These are phyloP conservation scores for Pavo muticus DNA, from an alignment of 2,113 vertebrate species.

Conservation along the genomic window DNA sequence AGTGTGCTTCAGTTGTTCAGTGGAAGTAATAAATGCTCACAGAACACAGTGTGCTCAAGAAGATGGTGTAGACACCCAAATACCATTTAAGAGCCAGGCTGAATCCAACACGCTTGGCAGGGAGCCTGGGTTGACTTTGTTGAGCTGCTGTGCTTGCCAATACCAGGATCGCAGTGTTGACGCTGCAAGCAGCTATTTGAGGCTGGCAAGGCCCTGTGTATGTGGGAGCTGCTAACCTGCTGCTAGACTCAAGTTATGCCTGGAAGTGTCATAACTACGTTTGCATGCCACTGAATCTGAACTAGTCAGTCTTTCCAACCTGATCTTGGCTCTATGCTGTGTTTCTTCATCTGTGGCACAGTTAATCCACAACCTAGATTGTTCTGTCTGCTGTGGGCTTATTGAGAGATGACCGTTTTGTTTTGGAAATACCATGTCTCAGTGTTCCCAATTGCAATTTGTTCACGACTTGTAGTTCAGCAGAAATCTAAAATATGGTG, in stretches of 20 bases:
- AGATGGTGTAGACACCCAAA: neutral
- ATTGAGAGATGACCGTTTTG: conserved; percentile 30
- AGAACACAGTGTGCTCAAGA: conserved; percentile 14
- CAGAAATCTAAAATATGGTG: neutral
- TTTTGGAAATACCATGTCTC: conserved; percentile 27
- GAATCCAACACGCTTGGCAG: conserved; percentile 32
- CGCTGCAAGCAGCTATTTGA: neutral
- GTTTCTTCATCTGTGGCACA: conserved; percentile 21
- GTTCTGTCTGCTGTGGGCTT: neutral
- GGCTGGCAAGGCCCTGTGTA: neutral
- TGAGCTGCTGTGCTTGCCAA: neutral
- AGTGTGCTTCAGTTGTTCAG: neutral
- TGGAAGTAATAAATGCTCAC: neutral
- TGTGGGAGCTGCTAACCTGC: neutral
- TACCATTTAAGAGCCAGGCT: neutral
- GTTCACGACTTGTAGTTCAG: neutral
- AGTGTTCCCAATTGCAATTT: neutral
- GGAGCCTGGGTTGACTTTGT: conserved; percentile 13
- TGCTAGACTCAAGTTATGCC: conserved; percentile 22
- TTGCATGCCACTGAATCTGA: neutral
- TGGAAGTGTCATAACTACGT: conserved; percentile 2
- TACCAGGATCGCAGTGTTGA: neutral
- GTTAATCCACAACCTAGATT: conserved; percentile 10
- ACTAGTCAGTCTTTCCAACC: conserved; percentile 15
- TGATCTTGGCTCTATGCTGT: neutral